Evolutionary conservation across 1,140 invertebrate genomes (phyloP).

Genomic region (Drosophila saltans): DNA sequence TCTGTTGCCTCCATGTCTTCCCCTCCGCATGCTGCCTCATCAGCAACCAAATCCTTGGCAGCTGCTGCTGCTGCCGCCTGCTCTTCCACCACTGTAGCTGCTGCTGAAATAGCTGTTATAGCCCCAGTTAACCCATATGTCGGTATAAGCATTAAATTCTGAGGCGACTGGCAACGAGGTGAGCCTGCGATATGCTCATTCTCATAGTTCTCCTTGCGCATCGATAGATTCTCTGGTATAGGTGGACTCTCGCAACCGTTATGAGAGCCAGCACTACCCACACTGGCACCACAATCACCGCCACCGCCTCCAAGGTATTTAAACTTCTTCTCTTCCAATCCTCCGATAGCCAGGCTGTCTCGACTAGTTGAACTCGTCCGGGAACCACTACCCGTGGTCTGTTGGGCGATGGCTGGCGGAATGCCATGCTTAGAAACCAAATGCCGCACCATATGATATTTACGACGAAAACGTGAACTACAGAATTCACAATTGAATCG

Average conservation of each 20-base stretch:
- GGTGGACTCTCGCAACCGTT: conserved; percentile 68
- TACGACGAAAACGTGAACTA: conserved; percentile 85
- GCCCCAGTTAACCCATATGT: conserved; percentile 76
- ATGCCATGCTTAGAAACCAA: conserved; percentile 84
- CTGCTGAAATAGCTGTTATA: conserved; percentile 79
- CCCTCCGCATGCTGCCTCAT: conserved; percentile 16
- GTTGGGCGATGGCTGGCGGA: conserved; percentile 71
- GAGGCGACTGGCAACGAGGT: conserved; percentile 64
- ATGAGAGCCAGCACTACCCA: conserved; percentile 69
- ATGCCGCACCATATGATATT: conserved; percentile 86
- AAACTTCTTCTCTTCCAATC: not conserved
- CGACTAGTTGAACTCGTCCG: conserved; percentile 37
- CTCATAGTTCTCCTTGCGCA: conserved; percentile 74
- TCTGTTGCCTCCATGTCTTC: conserved; percentile 12
- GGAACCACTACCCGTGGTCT: conserved; percentile 71
- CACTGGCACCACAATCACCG: conserved; percentile 65
- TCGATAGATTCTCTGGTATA: conserved; percentile 74
- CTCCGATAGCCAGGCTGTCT: not conserved
- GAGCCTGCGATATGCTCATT: conserved; percentile 56
- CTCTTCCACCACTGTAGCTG: conserved; percentile 71
- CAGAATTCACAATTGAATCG: conserved; percentile 88
- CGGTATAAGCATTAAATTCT: conserved; percentile 65
- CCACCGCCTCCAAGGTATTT: conserved; percentile 4
- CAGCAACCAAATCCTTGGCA: conserved; percentile 40
- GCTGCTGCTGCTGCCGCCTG: conserved; percentile 64